Conservation (phyloP, 2,113 vertebrate species). For the Azemiops feae region DNA sequence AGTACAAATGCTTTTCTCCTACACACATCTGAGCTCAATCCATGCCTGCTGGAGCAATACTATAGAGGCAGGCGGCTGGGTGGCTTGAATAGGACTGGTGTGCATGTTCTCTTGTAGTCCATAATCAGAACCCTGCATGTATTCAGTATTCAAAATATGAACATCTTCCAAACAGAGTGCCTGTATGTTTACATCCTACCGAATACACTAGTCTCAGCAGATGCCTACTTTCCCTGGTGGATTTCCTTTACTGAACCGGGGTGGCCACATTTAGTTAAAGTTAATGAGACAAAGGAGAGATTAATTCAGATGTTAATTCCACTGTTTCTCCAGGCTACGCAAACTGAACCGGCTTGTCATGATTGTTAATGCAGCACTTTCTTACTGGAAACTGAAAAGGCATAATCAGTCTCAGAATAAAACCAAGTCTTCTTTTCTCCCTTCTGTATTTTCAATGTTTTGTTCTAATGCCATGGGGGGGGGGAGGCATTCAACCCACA, state of each 20-base stretch:
- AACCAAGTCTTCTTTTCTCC: neutral
- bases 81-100: neutral
- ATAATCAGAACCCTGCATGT: neutral
- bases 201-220: neutral
- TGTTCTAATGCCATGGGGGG: neutral
- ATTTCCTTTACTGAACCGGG: neutral
- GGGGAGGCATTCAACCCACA: neutral
- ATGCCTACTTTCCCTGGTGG: neutral
- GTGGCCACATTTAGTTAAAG: neutral
- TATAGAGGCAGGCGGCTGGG: neutral
- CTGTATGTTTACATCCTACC: neutral
- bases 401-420: neutral
- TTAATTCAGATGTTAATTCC: neutral
- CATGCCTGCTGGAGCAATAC: neutral
- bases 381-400: neutral
- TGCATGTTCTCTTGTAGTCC: neutral
- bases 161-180: neutral
- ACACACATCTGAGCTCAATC: neutral
- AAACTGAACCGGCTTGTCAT: neutral
- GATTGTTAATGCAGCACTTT: neutral
- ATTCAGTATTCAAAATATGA: neutral
- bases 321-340: neutral
- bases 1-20: neutral
- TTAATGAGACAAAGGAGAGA: neutral
- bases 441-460: neutral